Conservation (phyloP, 2,113 vertebrate species). For the Climacteris rufus region DNA sequence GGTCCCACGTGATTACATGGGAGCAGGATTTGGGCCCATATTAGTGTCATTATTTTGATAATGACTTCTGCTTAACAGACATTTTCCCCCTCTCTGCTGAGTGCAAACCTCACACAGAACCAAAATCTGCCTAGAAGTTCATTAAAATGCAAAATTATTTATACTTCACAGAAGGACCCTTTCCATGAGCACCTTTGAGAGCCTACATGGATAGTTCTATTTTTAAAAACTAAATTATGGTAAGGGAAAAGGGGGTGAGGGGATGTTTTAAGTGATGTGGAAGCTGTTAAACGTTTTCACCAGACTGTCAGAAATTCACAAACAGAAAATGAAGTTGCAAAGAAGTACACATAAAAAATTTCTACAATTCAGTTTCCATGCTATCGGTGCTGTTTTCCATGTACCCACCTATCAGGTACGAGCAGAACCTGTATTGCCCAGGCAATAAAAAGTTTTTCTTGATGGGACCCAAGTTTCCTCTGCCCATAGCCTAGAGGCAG, state of each 20-base stretch:
- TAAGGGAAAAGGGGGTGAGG: not conserved
- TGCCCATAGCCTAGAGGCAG: not conserved
- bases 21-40: not conserved
- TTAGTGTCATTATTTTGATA: not conserved
- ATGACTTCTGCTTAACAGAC: not conserved
- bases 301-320: not conserved
- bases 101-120: not conserved
- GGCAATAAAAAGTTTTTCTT: not conserved
- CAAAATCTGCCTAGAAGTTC: not conserved
- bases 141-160: not conserved
- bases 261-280: not conserved
- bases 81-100: not conserved
- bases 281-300: not conserved
- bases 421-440: not conserved
- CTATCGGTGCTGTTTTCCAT: not conserved
- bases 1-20: not conserved
- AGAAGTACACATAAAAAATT: not conserved
- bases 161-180: not conserved
- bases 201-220: not conserved
- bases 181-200: not conserved
- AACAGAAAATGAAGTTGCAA: not conserved
- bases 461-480: not conserved
- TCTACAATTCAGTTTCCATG: not conserved
- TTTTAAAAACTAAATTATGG: not conserved
- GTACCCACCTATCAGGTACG: not conserved